Evolutionary conservation across 2,888 invertebrate genomes (phyloP).

Genomic region (Caradrina clavipalpis): DNA sequence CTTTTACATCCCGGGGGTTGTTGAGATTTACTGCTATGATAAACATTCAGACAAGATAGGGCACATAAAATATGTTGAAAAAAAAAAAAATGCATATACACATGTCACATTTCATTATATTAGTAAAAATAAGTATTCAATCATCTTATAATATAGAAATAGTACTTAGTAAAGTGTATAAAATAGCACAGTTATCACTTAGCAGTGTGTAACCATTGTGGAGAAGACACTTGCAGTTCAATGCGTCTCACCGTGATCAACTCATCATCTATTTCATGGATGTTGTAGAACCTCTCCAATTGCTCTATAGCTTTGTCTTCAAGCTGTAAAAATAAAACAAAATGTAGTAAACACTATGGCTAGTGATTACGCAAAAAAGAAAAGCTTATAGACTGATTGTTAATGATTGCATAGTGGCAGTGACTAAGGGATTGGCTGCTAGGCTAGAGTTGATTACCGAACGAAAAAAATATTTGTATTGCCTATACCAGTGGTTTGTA

Average conservation of each 20-base stretch:
- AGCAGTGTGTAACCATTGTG: conserved; percentile 91
- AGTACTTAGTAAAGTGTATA: conserved; percentile 67
- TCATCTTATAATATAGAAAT: conserved; percentile 50
- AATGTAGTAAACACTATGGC: neutral
- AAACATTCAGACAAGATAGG: neutral
- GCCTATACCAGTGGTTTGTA: too few relatives aligned
- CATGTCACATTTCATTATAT: conserved; percentile 52
- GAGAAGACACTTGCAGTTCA: conserved; percentile 90
- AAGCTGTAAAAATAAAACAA: conserved; percentile 86
- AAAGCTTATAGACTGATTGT: too few relatives aligned
- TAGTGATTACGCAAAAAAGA: neutral
- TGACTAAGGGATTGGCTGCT: too few relatives aligned
- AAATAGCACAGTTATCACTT: conserved; percentile 82
- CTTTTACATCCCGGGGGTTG: too few relatives aligned
- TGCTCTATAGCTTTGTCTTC: conserved; percentile 97
- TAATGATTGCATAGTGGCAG: too few relatives aligned
- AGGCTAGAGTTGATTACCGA: too few relatives aligned
- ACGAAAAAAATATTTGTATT: too few relatives aligned
- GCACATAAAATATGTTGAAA: neutral
- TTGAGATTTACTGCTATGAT: too few relatives aligned
- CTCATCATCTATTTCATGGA: conserved; percentile 93
- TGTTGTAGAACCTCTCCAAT: conserved; percentile 93
- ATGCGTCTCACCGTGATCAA: conserved; percentile 93
- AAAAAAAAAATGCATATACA: neutral
- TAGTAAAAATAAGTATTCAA: conserved; percentile 58